Evolutionary conservation across 1,140 invertebrate genomes (phyloP).

Genomic region (Caenorhabditis briggsae): DNA sequence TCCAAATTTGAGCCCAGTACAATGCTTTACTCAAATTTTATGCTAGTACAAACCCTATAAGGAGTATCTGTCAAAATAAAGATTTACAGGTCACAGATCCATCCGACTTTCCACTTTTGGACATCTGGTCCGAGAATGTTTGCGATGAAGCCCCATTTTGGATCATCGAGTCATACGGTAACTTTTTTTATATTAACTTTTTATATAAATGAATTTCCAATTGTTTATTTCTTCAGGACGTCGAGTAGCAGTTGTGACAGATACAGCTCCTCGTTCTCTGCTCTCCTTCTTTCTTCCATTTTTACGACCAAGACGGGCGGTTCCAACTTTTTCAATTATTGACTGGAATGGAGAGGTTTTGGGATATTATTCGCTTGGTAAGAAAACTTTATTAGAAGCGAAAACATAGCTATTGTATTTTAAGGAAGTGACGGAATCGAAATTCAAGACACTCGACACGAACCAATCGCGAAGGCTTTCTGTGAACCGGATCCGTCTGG

Average conservation of each 20-base stretch:
- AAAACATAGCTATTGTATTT: neutral
- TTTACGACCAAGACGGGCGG: slow-evolving; percentile 24
- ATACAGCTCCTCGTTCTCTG: slow-evolving; percentile 21
- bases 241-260: slow-evolving; percentile 44
- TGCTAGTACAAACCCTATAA: no score
- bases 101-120: slow-evolving; percentile 41
- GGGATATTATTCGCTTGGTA: slow-evolving; percentile 39
- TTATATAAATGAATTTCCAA: no score
- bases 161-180: slow-evolving; percentile 44
- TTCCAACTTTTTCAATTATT: slow-evolving; percentile 43
- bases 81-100: slow-evolving; percentile 15
- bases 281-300: slow-evolving; percentile 40
- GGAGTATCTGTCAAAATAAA: neutral
- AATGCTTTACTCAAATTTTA: no score
- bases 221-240: slow-evolving; percentile 21
- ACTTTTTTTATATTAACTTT: neutral
- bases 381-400: neutral
- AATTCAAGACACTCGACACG: slow-evolving; percentile 47
- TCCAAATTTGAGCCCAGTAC: no score
- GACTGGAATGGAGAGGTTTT: slow-evolving; percentile 53
- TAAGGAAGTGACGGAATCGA: slow-evolving; percentile 24
- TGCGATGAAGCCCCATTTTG: slow-evolving; percentile 42
- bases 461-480: slow-evolving; percentile 34
- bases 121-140: slow-evolving; percentile 43
- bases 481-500: slow-evolving; percentile 32